phyloP scores from a whole-genome alignment of 1,140 invertebrate species.

The Telenomus remus region DNA sequence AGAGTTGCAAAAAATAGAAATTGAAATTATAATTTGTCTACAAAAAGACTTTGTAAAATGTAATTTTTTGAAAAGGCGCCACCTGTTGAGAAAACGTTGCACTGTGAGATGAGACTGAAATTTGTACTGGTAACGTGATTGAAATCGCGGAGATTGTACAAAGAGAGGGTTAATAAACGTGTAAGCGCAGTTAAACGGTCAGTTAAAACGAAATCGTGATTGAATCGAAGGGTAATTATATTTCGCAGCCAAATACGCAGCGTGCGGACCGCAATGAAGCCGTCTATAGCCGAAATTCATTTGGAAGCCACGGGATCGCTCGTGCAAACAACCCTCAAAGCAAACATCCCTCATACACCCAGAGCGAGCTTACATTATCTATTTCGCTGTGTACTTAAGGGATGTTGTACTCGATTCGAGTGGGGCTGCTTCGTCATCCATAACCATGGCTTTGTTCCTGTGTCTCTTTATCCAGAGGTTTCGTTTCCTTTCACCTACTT shows the following conservation, averaged over 20 bases:
- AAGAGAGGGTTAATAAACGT: background rate
- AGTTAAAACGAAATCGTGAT: slow-evolving; percentile 38
- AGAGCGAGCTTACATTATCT: slow-evolving; percentile 68
- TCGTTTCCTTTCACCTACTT: background rate
- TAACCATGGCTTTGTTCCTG: slow-evolving; percentile 48
- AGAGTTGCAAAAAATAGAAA: too few relatives aligned
- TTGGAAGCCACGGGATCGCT: slow-evolving; percentile 60
- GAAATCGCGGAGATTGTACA: background rate
- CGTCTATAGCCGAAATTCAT: slow-evolving; percentile 58
- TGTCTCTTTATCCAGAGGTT: slow-evolving; percentile 23
- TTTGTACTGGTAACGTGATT: too few relatives aligned
- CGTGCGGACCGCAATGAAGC: slow-evolving; percentile 58
- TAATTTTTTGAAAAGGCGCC: too few relatives aligned
- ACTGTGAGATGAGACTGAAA: too few relatives aligned
- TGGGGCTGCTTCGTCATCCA: slow-evolving; percentile 49
- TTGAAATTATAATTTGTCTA: too few relatives aligned
- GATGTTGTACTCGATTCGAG: slow-evolving; percentile 61
- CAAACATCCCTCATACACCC: slow-evolving; percentile 67
- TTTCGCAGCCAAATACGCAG: slow-evolving; percentile 42
- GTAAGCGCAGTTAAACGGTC: background rate
- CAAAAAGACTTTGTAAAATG: too few relatives aligned
- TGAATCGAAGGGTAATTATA: slow-evolving; percentile 55
- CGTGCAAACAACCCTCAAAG: slow-evolving; percentile 67
- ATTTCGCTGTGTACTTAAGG: slow-evolving; percentile 69
- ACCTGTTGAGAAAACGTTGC: too few relatives aligned